Percentiles rank a stretch among this genome's conserved stretches.
phyloP scores from a whole-genome alignment of 2,888 invertebrate species.

The Agrotis segetum region DNA sequence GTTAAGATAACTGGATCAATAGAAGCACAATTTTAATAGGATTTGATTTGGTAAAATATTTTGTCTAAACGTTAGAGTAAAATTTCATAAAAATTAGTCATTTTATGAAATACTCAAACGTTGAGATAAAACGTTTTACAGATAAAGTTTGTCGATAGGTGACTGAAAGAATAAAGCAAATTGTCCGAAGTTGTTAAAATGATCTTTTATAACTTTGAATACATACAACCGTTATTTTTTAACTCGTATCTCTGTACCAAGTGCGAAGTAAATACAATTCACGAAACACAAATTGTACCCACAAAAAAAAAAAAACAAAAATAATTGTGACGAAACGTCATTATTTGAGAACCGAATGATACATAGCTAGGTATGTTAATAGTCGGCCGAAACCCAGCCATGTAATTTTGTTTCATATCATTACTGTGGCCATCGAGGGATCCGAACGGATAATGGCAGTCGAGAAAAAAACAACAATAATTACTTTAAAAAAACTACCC shows the following conservation, averaged over 20 bases:
- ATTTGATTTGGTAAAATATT: too few species aligned
- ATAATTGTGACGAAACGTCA: constrained; percentile 65
- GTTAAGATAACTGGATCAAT: constrained; percentile 8
- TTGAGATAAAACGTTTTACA: not conserved
- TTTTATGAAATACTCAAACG: too few species aligned
- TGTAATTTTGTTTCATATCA: constrained; percentile 89
- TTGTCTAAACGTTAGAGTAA: too few species aligned
- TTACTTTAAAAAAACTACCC: constrained; percentile 78
- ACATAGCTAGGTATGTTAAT: constrained; percentile 88
- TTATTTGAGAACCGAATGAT: constrained; percentile 81
- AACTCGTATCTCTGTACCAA: constrained; percentile 1
- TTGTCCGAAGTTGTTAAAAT: too few species aligned
- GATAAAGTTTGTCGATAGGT: not conserved
- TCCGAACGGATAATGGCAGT: constrained; percentile 83
- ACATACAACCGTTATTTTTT: not conserved
- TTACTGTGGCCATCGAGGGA: constrained; percentile 80
- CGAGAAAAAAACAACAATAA: constrained; percentile 79
- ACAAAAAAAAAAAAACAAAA: constrained; percentile 25
- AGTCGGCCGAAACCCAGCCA: constrained; percentile 79
- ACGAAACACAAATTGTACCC: constrained; percentile 30
- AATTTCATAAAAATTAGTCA: too few species aligned
- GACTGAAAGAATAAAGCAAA: not conserved
- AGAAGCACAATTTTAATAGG: not conserved
- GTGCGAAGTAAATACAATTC: constrained; percentile 32
- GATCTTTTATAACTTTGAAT: constrained; percentile 1